Evolutionary conservation across 2,113 vertebrate genomes (phyloP).

Genomic region (Holacanthus passer): DNA sequence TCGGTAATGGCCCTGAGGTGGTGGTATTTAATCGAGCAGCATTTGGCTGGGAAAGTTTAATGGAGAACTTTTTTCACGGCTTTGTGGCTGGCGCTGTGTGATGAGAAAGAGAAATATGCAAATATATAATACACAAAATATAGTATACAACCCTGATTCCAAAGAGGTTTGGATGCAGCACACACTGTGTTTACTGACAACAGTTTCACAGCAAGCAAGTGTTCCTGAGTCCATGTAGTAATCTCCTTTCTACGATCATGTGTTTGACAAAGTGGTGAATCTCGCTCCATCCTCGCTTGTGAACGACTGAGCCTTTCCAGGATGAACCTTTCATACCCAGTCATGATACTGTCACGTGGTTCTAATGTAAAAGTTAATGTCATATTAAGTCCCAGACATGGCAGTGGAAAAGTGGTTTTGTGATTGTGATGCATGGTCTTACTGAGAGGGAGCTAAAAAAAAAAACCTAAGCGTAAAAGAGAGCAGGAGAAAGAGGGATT

Average conservation of each 20-base stretch:
- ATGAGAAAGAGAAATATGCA: slow-evolving; percentile 16
- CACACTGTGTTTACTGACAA: no score
- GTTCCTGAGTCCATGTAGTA: no score
- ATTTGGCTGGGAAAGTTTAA: slow-evolving; percentile 18
- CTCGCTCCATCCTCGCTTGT: no score
- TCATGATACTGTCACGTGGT: no score
- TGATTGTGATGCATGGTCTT: neutral
- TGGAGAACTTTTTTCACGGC: slow-evolving; percentile 30
- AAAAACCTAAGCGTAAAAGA: neutral
- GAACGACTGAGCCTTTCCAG: no score
- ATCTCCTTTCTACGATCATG: no score
- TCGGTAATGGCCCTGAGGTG: slow-evolving; percentile 40
- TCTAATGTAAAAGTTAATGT: neutral
- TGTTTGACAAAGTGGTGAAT: no score
- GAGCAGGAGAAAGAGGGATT: neutral
- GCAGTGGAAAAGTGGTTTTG: neutral
- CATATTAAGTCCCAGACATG: neutral
- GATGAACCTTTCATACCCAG: no score
- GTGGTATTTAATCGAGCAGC: slow-evolving; percentile 30
- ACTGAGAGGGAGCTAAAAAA: slow-evolving; percentile 3
- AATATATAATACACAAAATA: no score
- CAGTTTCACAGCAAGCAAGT: no score
- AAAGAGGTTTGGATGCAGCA: no score
- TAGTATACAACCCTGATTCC: no score
- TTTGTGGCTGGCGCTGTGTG: slow-evolving; percentile 6